A percentile compares a stretch with the other conserved stretches of the same genome.
These are phyloP conservation scores for Varecia variegata DNA, from an alignment of 2,797 vertebrate genomes.

Conservation along the genomic window DNA sequence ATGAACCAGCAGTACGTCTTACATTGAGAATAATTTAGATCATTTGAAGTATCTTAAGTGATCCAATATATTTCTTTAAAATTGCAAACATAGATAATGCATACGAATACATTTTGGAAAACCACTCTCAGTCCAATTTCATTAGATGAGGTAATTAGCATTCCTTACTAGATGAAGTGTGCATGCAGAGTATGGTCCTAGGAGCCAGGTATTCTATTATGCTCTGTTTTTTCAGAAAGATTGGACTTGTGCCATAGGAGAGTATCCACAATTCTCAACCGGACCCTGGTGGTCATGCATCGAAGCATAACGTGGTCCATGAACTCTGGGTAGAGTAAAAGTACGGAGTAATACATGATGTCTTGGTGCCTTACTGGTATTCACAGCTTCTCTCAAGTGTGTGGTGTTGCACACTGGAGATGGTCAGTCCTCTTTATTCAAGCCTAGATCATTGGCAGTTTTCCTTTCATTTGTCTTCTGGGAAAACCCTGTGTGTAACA, in stretches of 20 bases:
- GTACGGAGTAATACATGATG: neutral
- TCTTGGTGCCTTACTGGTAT: neutral
- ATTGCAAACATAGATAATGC: neutral
- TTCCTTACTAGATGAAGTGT: neutral
- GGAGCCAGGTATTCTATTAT: neutral
- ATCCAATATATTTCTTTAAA: neutral
- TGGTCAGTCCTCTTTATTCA: constrained; percentile 32
- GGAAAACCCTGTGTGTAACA: neutral
- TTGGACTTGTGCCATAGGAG: neutral
- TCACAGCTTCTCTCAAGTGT: constrained; percentile 5
- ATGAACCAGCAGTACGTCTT: neutral
- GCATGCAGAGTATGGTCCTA: neutral
- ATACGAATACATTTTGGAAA: neutral
- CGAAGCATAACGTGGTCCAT: constrained; percentile 5
- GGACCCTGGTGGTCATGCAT: neutral
- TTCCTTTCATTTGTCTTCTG: constrained; percentile 23
- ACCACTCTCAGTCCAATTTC: neutral
- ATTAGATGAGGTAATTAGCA: neutral
- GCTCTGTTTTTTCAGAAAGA: neutral
- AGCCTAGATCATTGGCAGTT: neutral
- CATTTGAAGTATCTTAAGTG: neutral
- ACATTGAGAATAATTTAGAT: neutral
- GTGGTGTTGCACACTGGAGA: neutral
- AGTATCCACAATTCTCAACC: neutral
- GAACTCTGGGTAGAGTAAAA: neutral